Conservation (phyloP, 2,888 invertebrate genomes). For the Periphyllus acericola region DNA sequence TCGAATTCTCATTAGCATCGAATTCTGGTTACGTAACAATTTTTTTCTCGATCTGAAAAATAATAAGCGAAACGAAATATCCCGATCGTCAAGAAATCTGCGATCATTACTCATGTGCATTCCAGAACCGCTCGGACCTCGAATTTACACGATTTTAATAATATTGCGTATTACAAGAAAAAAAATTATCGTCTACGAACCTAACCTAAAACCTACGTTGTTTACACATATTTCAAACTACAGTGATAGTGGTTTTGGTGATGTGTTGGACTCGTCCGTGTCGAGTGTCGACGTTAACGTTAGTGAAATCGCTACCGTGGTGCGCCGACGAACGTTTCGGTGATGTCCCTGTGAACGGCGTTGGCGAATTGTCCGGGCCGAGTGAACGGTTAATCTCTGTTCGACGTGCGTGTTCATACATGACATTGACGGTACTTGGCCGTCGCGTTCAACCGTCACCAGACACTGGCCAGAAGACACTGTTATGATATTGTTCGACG, state of each 20-base stretch:
- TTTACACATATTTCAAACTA: not conserved
- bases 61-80: no score
- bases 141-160: no score
- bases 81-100: no score
- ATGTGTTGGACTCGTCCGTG: slow-evolving; percentile 13
- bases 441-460: slow-evolving; percentile 23
- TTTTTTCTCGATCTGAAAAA: no score
- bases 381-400: not conserved
- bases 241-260: slow-evolving; percentile 48
- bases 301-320: not conserved
- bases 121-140: not conserved
- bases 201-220: not conserved
- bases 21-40: not conserved
- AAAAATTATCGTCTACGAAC: not conserved
- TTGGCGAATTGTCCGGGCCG: not conserved
- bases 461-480: slow-evolving; percentile 36
- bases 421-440: slow-evolving; percentile 34
- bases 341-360: not conserved
- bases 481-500: slow-evolving; percentile 46
- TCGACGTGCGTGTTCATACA: not conserved
- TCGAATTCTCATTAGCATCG: not conserved
- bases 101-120: no score
- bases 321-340: not conserved
- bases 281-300: not conserved
- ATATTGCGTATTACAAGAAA: no score